A percentile compares a stretch with the other conserved stretches of the same genome.
phyloP scores from a whole-genome alignment of 2,797 vertebrate species.

The Megaceryle alcyon region DNA sequence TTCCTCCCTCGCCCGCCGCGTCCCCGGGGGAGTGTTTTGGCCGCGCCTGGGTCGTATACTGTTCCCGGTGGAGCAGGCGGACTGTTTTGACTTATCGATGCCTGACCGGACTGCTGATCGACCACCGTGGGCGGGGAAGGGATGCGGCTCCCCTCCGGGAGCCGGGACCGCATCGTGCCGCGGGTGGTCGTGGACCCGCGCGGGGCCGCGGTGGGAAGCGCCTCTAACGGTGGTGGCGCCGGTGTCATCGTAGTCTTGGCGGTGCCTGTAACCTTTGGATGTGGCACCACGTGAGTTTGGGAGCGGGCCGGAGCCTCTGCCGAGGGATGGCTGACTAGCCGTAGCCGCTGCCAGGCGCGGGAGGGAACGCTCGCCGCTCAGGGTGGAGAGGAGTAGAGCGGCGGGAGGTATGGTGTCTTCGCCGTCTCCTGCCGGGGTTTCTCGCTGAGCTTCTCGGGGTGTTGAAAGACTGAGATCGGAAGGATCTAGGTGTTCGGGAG shows the following conservation, averaged over 20 bases:
- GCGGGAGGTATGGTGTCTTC: not conserved
- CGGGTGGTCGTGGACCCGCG: not conserved
- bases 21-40: slow-evolving; percentile 20
- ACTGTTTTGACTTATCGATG: slow-evolving; percentile 27
- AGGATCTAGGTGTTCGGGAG: not conserved
- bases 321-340: not conserved
- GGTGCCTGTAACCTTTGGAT: slow-evolving; percentile 62
- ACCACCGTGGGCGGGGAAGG: not conserved
- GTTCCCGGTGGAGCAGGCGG: not conserved
- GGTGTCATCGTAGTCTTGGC: not conserved
- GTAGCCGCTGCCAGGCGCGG: not conserved
- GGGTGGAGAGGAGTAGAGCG: not conserved
- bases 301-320: slow-evolving; percentile 21
- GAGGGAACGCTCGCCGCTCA: not conserved
- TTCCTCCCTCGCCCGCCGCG: not conserved
- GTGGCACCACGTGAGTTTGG: slow-evolving; percentile 55
- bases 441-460: not conserved
- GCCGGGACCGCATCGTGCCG: not conserved
- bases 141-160: not conserved
- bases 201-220: not conserved
- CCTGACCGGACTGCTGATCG: not conserved
- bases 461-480: not conserved
- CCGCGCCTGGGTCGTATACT: not conserved
- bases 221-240: not conserved
- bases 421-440: not conserved